A percentile compares a stretch with the other conserved stretches of the same genome.
phyloP scores from a whole-genome alignment of 2,888 invertebrate species.

The Diploptera punctata region DNA sequence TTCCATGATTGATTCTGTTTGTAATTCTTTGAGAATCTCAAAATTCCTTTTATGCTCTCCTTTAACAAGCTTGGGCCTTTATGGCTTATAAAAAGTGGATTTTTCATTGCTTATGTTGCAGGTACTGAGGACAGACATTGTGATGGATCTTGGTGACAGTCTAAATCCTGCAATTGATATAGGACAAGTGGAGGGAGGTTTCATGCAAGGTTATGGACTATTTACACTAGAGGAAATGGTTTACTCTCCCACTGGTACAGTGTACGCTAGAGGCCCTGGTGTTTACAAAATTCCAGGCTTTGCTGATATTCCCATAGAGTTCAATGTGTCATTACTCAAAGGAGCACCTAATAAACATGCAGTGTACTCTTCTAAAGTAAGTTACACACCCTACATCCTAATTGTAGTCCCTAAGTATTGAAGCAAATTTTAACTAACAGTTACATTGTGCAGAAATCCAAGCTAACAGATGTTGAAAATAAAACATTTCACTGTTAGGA shows the following conservation, averaged over 20 bases:
- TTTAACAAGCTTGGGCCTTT: neutral
- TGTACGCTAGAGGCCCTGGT: constrained; percentile 89
- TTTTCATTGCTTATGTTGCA: constrained; percentile 54
- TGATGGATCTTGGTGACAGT: constrained; percentile 96
- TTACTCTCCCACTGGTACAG: constrained; percentile 81
- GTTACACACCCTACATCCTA: neutral
- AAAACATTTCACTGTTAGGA: no score
- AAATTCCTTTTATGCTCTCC: no score
- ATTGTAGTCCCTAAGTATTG: no score
- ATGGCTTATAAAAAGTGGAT: no score
- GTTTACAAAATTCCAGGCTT: constrained; percentile 95
- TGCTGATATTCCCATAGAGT: constrained; percentile 88
- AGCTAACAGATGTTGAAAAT: no score
- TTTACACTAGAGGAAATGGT: constrained; percentile 90
- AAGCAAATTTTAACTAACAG: no score
- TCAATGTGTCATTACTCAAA: constrained; percentile 91
- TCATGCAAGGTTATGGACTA: constrained; percentile 93
- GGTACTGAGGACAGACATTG: constrained; percentile 88
- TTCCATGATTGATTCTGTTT: no score
- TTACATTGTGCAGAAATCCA: no score
- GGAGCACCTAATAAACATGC: constrained; percentile 89
- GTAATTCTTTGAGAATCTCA: no score
- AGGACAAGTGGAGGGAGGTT: constrained; percentile 95
- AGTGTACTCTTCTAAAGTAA: constrained; percentile 93
- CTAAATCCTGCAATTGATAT: constrained; percentile 96